A percentile compares a stretch with the other conserved stretches of the same genome.
phyloP scores from a whole-genome alignment of 2,888 invertebrate genomes.

The Pyrochroa serraticornis region DNA sequence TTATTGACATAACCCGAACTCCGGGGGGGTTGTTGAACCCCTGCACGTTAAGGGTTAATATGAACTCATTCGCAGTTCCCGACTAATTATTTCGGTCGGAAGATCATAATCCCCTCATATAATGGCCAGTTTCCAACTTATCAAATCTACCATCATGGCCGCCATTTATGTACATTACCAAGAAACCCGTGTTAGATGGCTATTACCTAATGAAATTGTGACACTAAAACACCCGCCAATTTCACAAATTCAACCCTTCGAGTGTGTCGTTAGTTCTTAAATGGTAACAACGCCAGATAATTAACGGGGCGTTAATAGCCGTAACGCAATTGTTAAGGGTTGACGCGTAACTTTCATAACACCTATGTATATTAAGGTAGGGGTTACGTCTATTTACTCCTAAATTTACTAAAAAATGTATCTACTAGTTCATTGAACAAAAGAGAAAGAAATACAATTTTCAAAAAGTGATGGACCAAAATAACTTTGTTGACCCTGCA shows the following conservation, averaged over 20 bases:
- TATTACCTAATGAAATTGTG: slow-evolving; percentile 51
- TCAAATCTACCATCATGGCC: slow-evolving; percentile 59
- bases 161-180: slow-evolving; percentile 53
- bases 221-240: slow-evolving; percentile 44
- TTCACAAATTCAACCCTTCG: slow-evolving; percentile 38
- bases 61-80: slow-evolving; percentile 57
- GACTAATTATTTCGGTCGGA: slow-evolving; percentile 60
- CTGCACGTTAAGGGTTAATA: slow-evolving; percentile 57
- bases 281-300: slow-evolving; percentile 1
- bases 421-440: too few species aligned
- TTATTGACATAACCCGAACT: slow-evolving; percentile 58
- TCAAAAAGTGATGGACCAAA: too few species aligned
- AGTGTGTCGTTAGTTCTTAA: not conserved
- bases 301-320: slow-evolving; percentile 4
- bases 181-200: slow-evolving; percentile 46
- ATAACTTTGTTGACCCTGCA: too few species aligned
- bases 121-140: slow-evolving; percentile 59
- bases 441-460: too few species aligned
- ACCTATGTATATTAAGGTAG: too few species aligned
- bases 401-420: too few species aligned
- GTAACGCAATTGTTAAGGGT: not conserved
- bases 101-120: slow-evolving; percentile 60
- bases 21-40: slow-evolving; percentile 41
- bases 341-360: too few species aligned
- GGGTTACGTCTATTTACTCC: too few species aligned